Evolutionary conservation across 2,797 vertebrate genomes (phyloP), one percentile per base, ranked within the genome.

Genomic region (Ateles fusciceps): DNA sequence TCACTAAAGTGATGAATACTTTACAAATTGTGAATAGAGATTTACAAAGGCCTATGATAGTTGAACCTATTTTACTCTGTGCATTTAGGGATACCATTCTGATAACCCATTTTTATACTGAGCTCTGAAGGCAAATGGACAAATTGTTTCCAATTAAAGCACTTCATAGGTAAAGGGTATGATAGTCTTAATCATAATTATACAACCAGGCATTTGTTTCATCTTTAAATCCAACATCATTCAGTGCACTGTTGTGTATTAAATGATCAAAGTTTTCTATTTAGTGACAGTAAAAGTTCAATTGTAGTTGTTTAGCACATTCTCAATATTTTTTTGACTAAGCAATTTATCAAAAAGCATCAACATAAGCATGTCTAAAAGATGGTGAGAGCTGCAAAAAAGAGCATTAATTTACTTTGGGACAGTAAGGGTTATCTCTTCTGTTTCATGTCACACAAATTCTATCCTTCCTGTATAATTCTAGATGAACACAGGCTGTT

Each of bases 291-390:
- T 33, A 42, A 39, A 95, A 76, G n/a, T 85, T 55, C 26, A 81
- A 48, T 13, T 72, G 6, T 30, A 33, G 42, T 44, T 72, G 55
- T 59, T 78, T 89, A 89, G 48, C 33, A 68, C 89, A 86, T 89
- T 85, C 36, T 17, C n/a, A 76, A 78, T 46, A n/a, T 19, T 64
- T 95, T 52, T 85, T 81, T 94, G 57, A 75, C 52, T 68, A 92
- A 84, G 12, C 42, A 39, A 30, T 94, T 92, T 94, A 72, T 94
- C n/a, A 57, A 86, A 95, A 96, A 87, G 30, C 21, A 80, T 59
- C 76, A 72, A 61, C 21, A 33, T 79, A 95, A 75, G 88, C 59
- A 75, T 75, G 15, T 84, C 42, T 92, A 48, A 84, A 94, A 80
- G 42, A 85, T 64, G 42, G 10, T 85, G 55, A 95, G n/a, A 80